Conservation (phyloP, 2,888 invertebrate species). For the Nezara viridula region DNA sequence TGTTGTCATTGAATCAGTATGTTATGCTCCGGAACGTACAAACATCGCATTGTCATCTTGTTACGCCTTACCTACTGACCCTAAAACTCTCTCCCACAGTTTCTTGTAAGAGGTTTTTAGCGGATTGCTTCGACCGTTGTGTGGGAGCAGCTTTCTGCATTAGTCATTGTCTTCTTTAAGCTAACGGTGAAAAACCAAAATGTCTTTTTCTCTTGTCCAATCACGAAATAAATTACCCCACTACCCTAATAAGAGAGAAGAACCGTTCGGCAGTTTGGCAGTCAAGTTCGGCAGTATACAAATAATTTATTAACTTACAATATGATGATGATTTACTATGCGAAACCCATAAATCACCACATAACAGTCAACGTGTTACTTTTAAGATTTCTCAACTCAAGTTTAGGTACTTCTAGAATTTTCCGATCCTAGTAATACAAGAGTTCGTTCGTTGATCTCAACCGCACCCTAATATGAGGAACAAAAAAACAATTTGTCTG, state of each 20-base stretch:
- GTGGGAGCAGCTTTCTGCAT: conserved; percentile 19
- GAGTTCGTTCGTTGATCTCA: background rate
- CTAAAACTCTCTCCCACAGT: background rate
- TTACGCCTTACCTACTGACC: conserved; percentile 1
- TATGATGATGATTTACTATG: background rate
- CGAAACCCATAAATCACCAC: too few relatives aligned
- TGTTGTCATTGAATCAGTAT: background rate
- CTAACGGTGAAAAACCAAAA: background rate
- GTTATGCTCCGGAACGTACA: background rate
- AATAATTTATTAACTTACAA: background rate
- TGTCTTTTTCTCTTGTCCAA: background rate
- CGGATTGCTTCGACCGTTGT: background rate
- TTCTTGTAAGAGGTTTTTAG: background rate
- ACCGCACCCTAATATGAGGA: background rate
- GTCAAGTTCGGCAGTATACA: background rate
- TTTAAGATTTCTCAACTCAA: too few relatives aligned
- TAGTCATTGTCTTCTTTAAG: background rate
- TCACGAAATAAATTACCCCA: background rate
- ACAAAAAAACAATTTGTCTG: background rate
- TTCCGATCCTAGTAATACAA: too few relatives aligned
- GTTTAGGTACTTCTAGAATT: too few relatives aligned
- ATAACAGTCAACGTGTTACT: too few relatives aligned
- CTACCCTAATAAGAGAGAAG: too few relatives aligned
- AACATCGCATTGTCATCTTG: background rate
- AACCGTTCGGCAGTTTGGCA: too few relatives aligned